Evolutionary conservation across 1,140 invertebrate genomes (phyloP).

Genomic region (Caerostris extrusa): DNA sequence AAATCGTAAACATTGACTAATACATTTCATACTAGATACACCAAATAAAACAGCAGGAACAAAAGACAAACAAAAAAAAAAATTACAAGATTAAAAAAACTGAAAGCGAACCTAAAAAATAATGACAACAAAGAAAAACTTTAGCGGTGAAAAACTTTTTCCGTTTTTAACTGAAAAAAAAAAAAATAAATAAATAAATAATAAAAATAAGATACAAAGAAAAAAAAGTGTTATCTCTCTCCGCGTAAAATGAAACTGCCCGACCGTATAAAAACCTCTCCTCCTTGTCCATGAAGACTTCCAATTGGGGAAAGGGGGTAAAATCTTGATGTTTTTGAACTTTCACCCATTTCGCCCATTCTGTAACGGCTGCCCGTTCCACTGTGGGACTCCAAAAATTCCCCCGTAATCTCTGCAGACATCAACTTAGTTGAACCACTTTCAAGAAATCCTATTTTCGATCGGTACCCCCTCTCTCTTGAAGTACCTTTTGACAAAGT

Average conservation of each 20-base stretch:
- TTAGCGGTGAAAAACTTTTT: background rate
- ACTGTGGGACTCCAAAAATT: background rate
- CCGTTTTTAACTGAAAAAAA: background rate
- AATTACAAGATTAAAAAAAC: too few species aligned
- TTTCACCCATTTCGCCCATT: conserved; percentile 40
- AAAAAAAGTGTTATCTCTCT: conserved; percentile 14
- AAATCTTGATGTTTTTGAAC: conserved; percentile 38
- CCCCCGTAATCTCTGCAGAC: conserved; percentile 47
- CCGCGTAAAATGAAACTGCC: conserved; percentile 11
- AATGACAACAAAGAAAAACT: too few species aligned
- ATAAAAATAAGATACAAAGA: background rate
- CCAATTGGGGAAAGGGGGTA: background rate
- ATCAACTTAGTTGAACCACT: conserved; percentile 46
- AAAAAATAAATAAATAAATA: background rate
- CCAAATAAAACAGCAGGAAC: too few species aligned
- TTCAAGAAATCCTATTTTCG: conserved; percentile 64
- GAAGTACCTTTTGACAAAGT: conserved; percentile 69
- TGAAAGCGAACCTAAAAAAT: too few species aligned
- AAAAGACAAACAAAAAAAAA: too few species aligned
- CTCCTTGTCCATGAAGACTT: background rate
- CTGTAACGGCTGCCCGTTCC: background rate
- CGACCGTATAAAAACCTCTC: background rate
- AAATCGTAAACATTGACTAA: too few species aligned
- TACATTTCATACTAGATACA: too few species aligned
- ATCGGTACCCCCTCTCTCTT: conserved; percentile 22